Base-by-base conservation (phyloP, 2,113 vertebrate genomes). In the Eulacestoma nigropectus region DNA sequence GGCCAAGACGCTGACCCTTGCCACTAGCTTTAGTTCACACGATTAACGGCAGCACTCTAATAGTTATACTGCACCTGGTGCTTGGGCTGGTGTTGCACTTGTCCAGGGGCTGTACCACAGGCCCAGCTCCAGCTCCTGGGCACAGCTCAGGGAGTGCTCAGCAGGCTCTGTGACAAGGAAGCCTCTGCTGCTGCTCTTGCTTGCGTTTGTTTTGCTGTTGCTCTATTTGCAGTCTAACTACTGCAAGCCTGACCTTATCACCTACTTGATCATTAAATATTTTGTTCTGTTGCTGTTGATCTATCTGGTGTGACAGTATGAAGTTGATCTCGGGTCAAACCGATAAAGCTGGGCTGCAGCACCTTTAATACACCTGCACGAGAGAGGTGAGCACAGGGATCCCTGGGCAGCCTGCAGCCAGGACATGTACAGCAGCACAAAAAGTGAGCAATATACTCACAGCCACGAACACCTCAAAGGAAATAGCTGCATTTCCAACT, bases 251-350 rank as follows among this genome's bases (percentile, higher is more conserved):
- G 60, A 85, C 86, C 62, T 79, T 85, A 83, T 55, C 67, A 80
- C 67, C 49, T 47, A 42, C 62, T 85, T 82, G 50, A 92, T 65
- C 87, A 94, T 94, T 86, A 90, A 84, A 90, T 84, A 77, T 56
- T 91, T 89, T 87, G 41, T 70, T 79, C 57, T 93, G 39, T 67
- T 84, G 86, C 62, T 89, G 75, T 65, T 65, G 59, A 69, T 76
- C 59, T 63, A 18, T 32, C 47, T 84, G 47, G 56, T 67, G 39
- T 59, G 29, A 79, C 59, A 74, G 39, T 72, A 77, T 39, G 27
- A 65, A 88, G 37, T 32, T 46, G 47, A 70, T 90, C 86, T 90
- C 5, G 50, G 76, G 91, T 92, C 79, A 67, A n/a, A 89, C 62
- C 22, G 59, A 80, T 86, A 39, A 65, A 86, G 42, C 7, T 80